Evolutionary conservation across 1,140 invertebrate genomes (phyloP).

Genomic region (Hyphantria cunea): DNA sequence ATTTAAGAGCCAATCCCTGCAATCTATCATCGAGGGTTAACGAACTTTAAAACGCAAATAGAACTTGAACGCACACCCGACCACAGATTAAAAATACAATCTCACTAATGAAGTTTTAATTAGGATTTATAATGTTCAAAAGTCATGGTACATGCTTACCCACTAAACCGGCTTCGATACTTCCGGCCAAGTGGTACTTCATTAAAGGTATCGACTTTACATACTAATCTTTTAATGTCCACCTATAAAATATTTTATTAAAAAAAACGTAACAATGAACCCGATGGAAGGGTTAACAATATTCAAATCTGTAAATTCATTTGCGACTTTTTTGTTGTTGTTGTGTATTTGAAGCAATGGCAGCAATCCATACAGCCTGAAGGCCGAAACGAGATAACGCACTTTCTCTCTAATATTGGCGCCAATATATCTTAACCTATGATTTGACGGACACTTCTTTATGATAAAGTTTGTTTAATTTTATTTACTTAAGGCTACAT

Average conservation of each 20-base stretch:
- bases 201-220: too few species aligned
- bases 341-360: slow-evolving; percentile 46
- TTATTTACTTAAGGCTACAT: neutral
- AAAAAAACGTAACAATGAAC: too few species aligned
- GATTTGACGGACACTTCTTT: slow-evolving; percentile 42
- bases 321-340: slow-evolving; percentile 26
- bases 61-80: slow-evolving; percentile 16
- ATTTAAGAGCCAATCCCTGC: slow-evolving; percentile 15
- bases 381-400: slow-evolving; percentile 45
- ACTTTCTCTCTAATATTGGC: slow-evolving; percentile 64
- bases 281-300: too few species aligned
- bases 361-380: slow-evolving; percentile 51
- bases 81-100: slow-evolving; percentile 20
- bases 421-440: slow-evolving; percentile 69
- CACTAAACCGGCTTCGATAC: slow-evolving; percentile 7
- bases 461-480: slow-evolving; percentile 1
- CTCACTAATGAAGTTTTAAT: slow-evolving; percentile 18
- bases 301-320: slow-evolving; percentile 31
- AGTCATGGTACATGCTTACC: neutral
- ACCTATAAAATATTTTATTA: too few species aligned
- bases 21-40: slow-evolving; percentile 23
- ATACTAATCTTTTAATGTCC: too few species aligned
- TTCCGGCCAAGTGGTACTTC: neutral
- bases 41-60: slow-evolving; percentile 20
- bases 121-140: slow-evolving; percentile 26